These are phyloP conservation scores for Dynastes tityus DNA, from an alignment of 2,888 invertebrate genomes.

Conservation along the genomic window DNA sequence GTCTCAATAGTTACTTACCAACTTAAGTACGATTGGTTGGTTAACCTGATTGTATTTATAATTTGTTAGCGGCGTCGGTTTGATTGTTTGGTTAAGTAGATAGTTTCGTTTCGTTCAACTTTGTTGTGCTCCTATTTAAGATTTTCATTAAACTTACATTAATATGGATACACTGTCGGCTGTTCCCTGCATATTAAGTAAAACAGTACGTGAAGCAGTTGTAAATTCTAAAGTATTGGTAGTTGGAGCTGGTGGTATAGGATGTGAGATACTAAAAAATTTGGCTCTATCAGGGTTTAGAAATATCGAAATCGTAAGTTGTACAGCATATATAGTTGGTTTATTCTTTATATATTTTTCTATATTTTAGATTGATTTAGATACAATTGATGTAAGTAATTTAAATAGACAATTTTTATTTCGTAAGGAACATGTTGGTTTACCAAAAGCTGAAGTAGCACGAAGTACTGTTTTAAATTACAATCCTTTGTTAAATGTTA, in stretches of 20 bases:
- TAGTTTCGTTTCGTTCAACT: neutral
- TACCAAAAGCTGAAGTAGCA: constrained; percentile 95
- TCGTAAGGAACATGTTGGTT: constrained; percentile 97
- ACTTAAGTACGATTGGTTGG: neutral
- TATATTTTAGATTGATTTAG: constrained; percentile 93
- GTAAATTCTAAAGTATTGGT: constrained; percentile 84
- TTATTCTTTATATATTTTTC: constrained; percentile 28
- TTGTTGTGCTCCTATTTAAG: neutral
- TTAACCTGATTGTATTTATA: neutral
- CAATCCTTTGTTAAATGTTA: constrained; percentile 91
- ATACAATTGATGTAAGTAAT: constrained; percentile 99
- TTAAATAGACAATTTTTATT: constrained; percentile 99
- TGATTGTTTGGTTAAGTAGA: constrained; percentile 16
- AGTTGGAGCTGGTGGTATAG: constrained; percentile 98
- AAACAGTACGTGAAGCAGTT: constrained; percentile 78
- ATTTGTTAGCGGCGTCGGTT: constrained; percentile 18
- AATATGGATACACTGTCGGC: constrained; percentile 57
- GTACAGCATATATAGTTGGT: neutral
- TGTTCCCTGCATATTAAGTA: constrained; percentile 79
- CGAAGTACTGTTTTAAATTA: constrained; percentile 90
- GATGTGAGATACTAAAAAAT: constrained; percentile 98
- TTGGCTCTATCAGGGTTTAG: constrained; percentile 95
- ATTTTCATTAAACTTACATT: constrained; percentile 6
- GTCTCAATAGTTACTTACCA: neutral
- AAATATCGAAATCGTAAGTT: constrained; percentile 93